Evolutionary conservation across 2,888 invertebrate genomes (phyloP).

Genomic region (Campoletis raptor): DNA sequence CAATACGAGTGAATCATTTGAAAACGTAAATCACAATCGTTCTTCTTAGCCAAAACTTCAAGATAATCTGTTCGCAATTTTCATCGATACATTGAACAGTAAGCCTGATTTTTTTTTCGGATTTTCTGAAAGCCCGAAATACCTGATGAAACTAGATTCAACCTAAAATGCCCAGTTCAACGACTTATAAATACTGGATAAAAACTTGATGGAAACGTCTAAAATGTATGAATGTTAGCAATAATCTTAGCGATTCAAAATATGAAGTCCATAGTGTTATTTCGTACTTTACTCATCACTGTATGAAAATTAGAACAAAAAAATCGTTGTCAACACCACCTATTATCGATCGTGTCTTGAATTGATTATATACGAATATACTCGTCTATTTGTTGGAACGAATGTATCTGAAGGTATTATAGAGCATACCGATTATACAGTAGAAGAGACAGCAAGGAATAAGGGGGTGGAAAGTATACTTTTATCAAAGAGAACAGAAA

Average conservation of each 20-base stretch:
- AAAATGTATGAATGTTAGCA: background rate
- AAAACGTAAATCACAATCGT: too few relatives aligned
- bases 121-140: too few relatives aligned
- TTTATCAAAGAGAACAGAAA: conserved; percentile 42
- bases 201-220: background rate
- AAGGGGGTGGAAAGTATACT: conserved; percentile 19
- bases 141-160: too few relatives aligned
- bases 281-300: background rate
- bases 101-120: too few relatives aligned
- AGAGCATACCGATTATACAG: conserved; percentile 2
- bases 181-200: background rate
- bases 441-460: background rate
- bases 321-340: background rate
- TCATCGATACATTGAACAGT: too few relatives aligned
- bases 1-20: background rate
- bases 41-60: too few relatives aligned
- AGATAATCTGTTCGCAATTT: too few relatives aligned
- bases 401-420: conserved; percentile 2
- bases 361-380: background rate
- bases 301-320: background rate
- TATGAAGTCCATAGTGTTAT: background rate
- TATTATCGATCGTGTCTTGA: background rate
- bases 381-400: background rate
- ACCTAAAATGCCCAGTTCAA: too few relatives aligned
- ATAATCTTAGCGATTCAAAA: background rate